Evolutionary conservation across 35 echinoderm and acorn worm species (phyloP), one percentile per base, ranked within the genome.

Genomic region (Patiria miniata): DNA sequence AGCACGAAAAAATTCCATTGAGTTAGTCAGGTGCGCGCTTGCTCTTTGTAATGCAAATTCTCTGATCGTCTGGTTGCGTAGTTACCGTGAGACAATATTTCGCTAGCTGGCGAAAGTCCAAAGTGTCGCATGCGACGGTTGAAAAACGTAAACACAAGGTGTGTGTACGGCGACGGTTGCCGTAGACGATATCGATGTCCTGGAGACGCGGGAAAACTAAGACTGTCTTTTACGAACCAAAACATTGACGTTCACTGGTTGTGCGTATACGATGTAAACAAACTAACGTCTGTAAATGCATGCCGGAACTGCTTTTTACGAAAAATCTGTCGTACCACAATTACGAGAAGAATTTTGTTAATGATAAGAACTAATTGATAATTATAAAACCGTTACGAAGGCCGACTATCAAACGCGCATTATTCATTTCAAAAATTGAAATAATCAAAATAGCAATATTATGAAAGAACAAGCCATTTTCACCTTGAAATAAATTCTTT

Each of bases 251-350:
- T 30, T 23, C n/a, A n/a, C n/a, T n/a, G n/a, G n/a, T n/a, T n/a
- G n/a, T n/a, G n/a, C n/a, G 34, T 30, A 30, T 33, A 0, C 61
- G 15, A 73, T 73, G 65, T 73, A 3, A 73, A 73, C 65, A 73
- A 73, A 73, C 65, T 30, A 32, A 9, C 65, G 9, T 73, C 65
- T 73, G 65, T 15, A 73, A 73, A n/a, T n/a, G n/a, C 42, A 26
- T 23, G 65, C 65, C 65, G 65, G 65, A 73, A 73, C 65, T 73
- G 65, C 65, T 73, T 60, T n/a, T 73, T 47, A 47, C 42, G 42
- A 47, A 4, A 47, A 12, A 6, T 6, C 42, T 12, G 42, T 47
- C 42, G 42, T 47, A 47, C 4, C 4, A 47, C 4, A 47, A 47
- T n/a, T 47, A 47, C 42, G 42, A 47, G n/a, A n/a, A n/a, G n/a